Conservation (phyloP, 2,888 invertebrate species). For the Trissoscelio sp. region DNA sequence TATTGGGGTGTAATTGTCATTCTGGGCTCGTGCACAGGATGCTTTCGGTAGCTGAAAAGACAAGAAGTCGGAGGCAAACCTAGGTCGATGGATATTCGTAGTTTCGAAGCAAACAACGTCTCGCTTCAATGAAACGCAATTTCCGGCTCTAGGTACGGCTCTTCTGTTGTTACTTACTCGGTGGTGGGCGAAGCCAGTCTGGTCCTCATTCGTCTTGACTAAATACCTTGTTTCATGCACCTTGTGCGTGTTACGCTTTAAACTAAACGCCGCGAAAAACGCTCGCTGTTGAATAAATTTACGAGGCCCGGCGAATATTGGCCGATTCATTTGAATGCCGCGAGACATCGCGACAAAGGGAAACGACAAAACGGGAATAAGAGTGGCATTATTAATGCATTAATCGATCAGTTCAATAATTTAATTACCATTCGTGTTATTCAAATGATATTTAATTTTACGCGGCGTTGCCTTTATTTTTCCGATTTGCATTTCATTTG, state of each 20-base stretch:
- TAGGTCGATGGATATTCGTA: conserved; percentile 76
- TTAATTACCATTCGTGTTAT: conserved; percentile 79
- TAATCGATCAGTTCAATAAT: conserved; percentile 80
- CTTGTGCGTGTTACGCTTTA: conserved; percentile 78
- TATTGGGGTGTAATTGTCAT: conserved; percentile 79
- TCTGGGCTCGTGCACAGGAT: conserved; percentile 75
- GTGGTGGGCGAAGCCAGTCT: conserved; percentile 74
- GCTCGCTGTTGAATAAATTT: conserved; percentile 18
- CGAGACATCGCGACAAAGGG: too few species aligned
- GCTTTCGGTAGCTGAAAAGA: conserved; percentile 69
- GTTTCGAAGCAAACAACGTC: conserved; percentile 81
- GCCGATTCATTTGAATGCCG: conserved; percentile 36
- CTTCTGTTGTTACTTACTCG: conserved; percentile 63
- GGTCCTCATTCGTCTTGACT: conserved; percentile 79
- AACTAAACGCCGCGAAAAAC: conserved; percentile 62
- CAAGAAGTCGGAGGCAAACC: conserved; percentile 67
- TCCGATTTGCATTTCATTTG: conserved; percentile 81
- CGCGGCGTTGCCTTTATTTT: conserved; percentile 80
- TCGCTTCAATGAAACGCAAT: conserved; percentile 83
- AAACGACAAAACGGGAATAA: conserved; percentile 10
- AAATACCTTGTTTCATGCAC: conserved; percentile 79
- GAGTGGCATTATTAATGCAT: conserved; percentile 74
- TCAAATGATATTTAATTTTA: conserved; percentile 83
- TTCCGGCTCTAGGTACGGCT: conserved; percentile 78
- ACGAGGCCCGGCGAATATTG: conserved; percentile 19